Conservation (phyloP, 2,797 vertebrate genomes). For the Perodicticus potto region DNA sequence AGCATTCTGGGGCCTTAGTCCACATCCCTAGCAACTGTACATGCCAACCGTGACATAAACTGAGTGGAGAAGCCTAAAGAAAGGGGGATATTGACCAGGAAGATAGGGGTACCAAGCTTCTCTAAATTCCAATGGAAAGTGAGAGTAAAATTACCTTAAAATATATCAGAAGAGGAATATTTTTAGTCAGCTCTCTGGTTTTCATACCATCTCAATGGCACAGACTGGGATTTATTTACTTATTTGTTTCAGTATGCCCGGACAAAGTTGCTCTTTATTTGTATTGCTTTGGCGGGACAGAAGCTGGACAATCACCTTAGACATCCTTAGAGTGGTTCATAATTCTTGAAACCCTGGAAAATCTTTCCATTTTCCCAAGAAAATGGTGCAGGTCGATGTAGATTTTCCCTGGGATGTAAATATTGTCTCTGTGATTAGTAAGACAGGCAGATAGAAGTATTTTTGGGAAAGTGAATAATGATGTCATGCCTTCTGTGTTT, state of each 20-base stretch:
- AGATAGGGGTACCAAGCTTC: not conserved
- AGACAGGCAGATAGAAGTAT: not conserved
- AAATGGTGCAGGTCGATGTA: not conserved
- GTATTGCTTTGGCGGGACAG: conserved; percentile 4
- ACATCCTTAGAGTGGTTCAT: not conserved
- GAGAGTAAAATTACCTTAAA: conserved; percentile 11
- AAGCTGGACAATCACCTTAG: not conserved
- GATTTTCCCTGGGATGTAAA: not conserved
- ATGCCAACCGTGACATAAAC: not conserved
- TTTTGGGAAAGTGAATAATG: conserved; percentile 20
- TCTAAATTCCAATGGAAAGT: not conserved
- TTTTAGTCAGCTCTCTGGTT: not conserved
- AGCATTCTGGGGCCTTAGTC: not conserved
- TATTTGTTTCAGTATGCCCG: not conserved
- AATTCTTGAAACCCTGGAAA: not conserved
- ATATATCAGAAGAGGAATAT: not conserved
- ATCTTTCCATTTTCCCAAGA: conserved; percentile 10
- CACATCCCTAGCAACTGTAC: not conserved
- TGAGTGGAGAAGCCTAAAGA: not conserved
- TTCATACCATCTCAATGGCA: not conserved
- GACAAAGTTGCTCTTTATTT: not conserved
- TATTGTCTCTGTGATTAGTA: not conserved
- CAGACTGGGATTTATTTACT: not conserved
- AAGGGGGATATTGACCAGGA: not conserved
- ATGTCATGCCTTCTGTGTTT: conserved; percentile 25